Evolutionary conservation across 2,888 invertebrate species (phyloP), one percentile per base, ranked within the genome.

Genomic region (Melitaea athalia): DNA sequence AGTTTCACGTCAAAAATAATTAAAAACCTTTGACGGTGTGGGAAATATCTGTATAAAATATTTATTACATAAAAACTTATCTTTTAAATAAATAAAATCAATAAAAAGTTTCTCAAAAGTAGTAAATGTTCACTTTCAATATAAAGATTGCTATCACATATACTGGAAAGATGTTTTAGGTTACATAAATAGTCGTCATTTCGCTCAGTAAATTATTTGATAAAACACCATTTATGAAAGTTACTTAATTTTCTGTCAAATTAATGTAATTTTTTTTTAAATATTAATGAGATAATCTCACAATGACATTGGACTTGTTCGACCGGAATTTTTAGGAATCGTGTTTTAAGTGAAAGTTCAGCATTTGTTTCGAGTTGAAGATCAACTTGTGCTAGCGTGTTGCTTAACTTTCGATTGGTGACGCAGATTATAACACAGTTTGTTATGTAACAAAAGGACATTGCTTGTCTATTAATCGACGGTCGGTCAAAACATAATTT

Each of bases 261-360:
- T 61, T 49, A 49, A 43, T 33, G 43, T 31, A 31, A 60, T 47
- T 14, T 8, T 33, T 49, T 24, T 59, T 60, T 59, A 24, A 33
- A 61, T 49, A 49, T 64, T 64, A 71, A 69, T 68, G 63, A 49
- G 45, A 78, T 78, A 82, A 81, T 74, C 75, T 71, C 74, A 78
- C 74, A 73, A 69, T 74, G 68, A 69, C 70, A 72, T 69, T 70
- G 73, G 65, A 74, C 72, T 75, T 72, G 81, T 77, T 77, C 75
- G 85, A 85, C 88, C 89, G 89, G 90, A 87, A 85, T 82, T 85
- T 66, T 45, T 53, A 65, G 63, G 65, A 69, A 60, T 74, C 80
- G 85, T 87, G 81, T 83, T 84, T 84, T 77, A 73, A 87, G 92
- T 89, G 92, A 92, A 92, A 92, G 92, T 90, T 75, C 71, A 75